Evolutionary conservation across 2,797 vertebrate genomes (phyloP).

Genomic region (Hephaestus fuliginosus): DNA sequence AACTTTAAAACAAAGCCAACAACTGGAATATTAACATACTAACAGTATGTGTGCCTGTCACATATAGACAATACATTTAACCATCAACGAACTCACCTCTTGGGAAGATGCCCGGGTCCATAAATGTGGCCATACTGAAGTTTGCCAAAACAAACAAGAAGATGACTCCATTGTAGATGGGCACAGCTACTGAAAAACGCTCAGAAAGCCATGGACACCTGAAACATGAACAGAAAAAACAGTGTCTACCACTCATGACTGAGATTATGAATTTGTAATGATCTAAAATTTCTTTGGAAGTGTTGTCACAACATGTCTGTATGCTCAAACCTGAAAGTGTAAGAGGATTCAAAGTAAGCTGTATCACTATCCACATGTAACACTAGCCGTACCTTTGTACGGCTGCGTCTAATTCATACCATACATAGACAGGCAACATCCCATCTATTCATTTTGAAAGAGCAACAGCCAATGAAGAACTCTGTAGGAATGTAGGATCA

Average conservation of each 20-base stretch:
- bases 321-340: slow-evolving; percentile 3
- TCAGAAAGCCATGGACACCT: slow-evolving; percentile 97
- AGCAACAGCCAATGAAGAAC: too few relatives aligned
- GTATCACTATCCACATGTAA: not conserved
- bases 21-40: not conserved
- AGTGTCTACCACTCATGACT: too few relatives aligned
- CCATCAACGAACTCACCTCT: slow-evolving; percentile 85
- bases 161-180: slow-evolving; percentile 95
- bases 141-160: slow-evolving; percentile 98
- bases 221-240: slow-evolving; percentile 25
- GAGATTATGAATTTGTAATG: too few relatives aligned
- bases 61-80: not conserved
- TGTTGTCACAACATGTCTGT: not conserved
- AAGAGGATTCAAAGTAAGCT: not conserved
- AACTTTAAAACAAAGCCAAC: not conserved
- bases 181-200: slow-evolving; percentile 91
- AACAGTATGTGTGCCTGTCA: not conserved
- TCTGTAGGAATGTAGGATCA: too few relatives aligned
- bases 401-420: too few relatives aligned
- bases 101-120: slow-evolving; percentile 98
- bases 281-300: too few relatives aligned
- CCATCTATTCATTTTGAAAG: too few relatives aligned
- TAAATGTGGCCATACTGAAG: slow-evolving; percentile 99
- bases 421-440: too few relatives aligned
- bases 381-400: too few relatives aligned